Percentiles rank a stretch among this genome's conserved stretches.
Conservation (phyloP, 2,888 invertebrate genomes). For the Macrophya alboannulata region DNA sequence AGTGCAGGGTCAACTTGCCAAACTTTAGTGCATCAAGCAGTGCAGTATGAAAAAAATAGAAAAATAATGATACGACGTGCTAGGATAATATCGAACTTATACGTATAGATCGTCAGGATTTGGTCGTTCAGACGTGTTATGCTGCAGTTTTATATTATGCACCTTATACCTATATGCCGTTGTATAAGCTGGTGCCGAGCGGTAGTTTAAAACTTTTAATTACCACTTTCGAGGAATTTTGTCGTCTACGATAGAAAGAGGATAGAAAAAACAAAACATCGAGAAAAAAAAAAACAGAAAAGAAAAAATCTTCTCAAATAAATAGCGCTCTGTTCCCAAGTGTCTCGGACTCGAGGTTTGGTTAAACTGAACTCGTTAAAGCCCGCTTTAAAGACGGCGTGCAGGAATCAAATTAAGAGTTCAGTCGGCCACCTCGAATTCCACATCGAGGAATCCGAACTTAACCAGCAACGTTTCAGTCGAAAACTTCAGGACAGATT, state of each 20-base stretch:
- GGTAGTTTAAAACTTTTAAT: slow-evolving; percentile 57
- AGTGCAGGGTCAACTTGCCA: background rate
- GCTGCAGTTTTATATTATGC: background rate
- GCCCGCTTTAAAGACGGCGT: slow-evolving; percentile 54
- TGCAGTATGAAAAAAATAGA: background rate
- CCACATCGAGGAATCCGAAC: slow-evolving; percentile 44
- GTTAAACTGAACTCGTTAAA: slow-evolving; percentile 59
- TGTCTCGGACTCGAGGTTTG: slow-evolving; percentile 43
- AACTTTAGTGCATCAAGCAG: background rate
- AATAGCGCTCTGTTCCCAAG: slow-evolving; percentile 55
- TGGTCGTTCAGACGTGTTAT: slow-evolving; percentile 1
- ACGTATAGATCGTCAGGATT: background rate
- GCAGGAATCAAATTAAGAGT: slow-evolving; percentile 55
- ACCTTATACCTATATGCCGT: background rate
- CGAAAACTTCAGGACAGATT: slow-evolving; percentile 37
- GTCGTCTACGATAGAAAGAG: slow-evolving; percentile 37
- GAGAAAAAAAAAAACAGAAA: background rate
- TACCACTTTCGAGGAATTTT: slow-evolving; percentile 57
- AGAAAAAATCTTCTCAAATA: slow-evolving; percentile 49
- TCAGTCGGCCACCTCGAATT: slow-evolving; percentile 57
- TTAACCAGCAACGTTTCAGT: slow-evolving; percentile 18
- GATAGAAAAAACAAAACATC: background rate
- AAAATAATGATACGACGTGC: background rate
- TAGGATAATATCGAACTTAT: background rate
- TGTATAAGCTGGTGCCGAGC: slow-evolving; percentile 22